A percentile compares a stretch with the other conserved stretches of the same genome.
Conservation (phyloP, 92 coral and sea anemone species). For the Epizoanthus scotinus region DNA sequence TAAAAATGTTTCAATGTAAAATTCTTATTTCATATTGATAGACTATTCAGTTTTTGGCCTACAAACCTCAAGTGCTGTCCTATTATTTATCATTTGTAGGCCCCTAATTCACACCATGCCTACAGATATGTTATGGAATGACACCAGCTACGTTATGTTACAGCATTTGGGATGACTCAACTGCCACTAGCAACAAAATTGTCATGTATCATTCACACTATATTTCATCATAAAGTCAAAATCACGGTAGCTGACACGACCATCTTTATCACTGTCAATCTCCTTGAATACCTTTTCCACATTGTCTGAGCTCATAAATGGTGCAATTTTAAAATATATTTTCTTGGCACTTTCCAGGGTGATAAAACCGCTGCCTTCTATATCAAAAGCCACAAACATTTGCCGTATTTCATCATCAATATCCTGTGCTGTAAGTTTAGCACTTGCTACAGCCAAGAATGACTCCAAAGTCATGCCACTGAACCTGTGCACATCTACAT, state of each 20-base stretch:
- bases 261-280: constrained; percentile 91
- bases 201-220: constrained; percentile 16
- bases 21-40: too few relatives aligned
- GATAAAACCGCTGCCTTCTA: constrained; percentile 85
- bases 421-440: constrained; percentile 77
- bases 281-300: constrained; percentile 84
- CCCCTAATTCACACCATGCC: too few relatives aligned
- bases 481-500: constrained; percentile 24
- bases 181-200: not conserved
- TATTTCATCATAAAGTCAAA: constrained; percentile 96
- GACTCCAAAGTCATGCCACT: constrained; percentile 60
- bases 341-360: constrained; percentile 77
- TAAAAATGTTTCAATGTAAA: too few relatives aligned
- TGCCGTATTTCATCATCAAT: constrained; percentile 87
- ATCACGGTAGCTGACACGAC: constrained; percentile 87
- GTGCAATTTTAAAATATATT: constrained; percentile 75
- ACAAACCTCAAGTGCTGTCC: too few relatives aligned
- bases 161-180: too few relatives aligned
- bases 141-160: too few relatives aligned
- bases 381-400: constrained; percentile 91
- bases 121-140: too few relatives aligned
- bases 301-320: constrained; percentile 73
- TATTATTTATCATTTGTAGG: too few relatives aligned
- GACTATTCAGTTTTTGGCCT: too few relatives aligned
- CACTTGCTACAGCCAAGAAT: constrained; percentile 66